Conservation (phyloP, 2,797 vertebrate species). For the Thunnus albacares region DNA sequence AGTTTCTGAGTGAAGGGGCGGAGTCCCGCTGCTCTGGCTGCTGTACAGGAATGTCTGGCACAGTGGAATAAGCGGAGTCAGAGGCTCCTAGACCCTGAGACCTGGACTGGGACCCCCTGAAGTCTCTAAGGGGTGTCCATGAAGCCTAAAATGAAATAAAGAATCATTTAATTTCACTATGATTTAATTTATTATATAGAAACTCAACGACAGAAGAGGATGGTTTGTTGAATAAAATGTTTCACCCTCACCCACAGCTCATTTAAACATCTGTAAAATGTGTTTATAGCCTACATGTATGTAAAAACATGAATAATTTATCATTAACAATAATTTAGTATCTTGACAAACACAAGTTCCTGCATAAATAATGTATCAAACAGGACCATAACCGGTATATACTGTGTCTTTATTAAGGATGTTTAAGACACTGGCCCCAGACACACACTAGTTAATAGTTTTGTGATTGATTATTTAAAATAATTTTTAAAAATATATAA, state of each 20-base stretch:
- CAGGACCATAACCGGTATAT: too few species aligned
- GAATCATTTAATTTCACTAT: not conserved
- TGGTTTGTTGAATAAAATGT: not conserved
- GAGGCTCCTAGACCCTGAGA: conserved; percentile 51
- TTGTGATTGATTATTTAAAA: not conserved
- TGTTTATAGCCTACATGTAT: too few species aligned
- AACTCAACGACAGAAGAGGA: not conserved
- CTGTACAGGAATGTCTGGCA: conserved; percentile 80
- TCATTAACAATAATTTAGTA: not conserved
- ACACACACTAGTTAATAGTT: not conserved
- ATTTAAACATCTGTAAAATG: not conserved
- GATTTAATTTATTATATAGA: not conserved
- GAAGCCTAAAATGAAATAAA: not conserved
- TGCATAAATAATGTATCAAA: not conserved
- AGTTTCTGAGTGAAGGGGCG: conserved; percentile 76
- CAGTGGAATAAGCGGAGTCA: conserved; percentile 48
- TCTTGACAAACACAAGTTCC: not conserved
- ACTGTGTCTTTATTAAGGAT: not conserved
- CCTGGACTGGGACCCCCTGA: conserved; percentile 49
- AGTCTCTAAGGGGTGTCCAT: not conserved
- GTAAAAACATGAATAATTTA: not conserved
- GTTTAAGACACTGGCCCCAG: too few species aligned
- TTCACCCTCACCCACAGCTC: not conserved
- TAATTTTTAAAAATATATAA: not conserved
- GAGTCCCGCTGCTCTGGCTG: conserved; percentile 71